These are phyloP conservation scores for Phragmatobia fuliginosa DNA, from an alignment of 2,888 invertebrate species.

Conservation along the genomic window DNA sequence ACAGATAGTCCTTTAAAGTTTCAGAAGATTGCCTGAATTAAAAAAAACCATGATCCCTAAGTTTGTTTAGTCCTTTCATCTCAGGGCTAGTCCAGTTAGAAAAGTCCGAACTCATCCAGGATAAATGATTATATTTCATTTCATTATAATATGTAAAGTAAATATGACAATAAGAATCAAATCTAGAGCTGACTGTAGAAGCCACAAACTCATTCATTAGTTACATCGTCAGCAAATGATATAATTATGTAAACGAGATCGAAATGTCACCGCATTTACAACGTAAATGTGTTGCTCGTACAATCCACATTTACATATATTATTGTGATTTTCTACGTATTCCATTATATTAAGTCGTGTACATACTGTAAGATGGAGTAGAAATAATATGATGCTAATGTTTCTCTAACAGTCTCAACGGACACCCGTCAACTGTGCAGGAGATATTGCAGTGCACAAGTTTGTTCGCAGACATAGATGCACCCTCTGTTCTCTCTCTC, in stretches of 20 bases:
- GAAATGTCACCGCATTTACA: conserved; percentile 15
- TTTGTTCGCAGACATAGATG: no score
- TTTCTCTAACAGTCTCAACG: no score
- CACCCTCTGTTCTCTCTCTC: no score
- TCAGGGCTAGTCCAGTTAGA: no score
- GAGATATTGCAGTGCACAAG: no score
- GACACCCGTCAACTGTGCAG: no score
- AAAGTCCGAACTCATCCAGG: no score
- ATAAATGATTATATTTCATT: no score
- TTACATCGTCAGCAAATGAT: conserved; percentile 4
- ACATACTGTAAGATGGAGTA: not conserved
- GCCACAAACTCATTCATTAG: not conserved
- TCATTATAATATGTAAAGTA: not conserved
- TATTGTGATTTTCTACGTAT: conserved; percentile 8
- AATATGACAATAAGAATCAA: not conserved
- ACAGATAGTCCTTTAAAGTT: no score
- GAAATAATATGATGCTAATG: not conserved
- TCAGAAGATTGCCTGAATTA: no score
- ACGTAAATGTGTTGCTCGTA: conserved; percentile 4
- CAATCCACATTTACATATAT: conserved; percentile 11
- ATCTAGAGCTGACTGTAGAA: not conserved
- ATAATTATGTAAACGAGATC: conserved; percentile 13
- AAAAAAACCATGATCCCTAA: no score
- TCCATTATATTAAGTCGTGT: conserved; percentile 2
- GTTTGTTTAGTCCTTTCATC: no score